Conservation (phyloP, 2,797 vertebrate species). For the Miopithecus talapoin region DNA sequence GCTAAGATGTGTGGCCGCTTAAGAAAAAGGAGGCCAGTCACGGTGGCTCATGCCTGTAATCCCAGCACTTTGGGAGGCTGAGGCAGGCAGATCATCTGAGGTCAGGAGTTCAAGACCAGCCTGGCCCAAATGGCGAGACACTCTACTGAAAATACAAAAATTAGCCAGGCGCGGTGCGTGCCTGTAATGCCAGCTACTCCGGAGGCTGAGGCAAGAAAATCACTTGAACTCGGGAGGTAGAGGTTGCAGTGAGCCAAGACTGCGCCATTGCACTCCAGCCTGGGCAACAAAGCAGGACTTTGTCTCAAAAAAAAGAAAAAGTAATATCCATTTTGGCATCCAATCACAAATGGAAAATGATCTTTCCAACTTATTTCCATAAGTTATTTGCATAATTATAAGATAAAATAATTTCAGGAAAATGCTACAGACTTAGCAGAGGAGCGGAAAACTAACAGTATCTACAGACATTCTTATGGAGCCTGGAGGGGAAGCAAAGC, state of each 20-base stretch:
- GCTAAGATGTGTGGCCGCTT: background rate
- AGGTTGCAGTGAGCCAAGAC: no score
- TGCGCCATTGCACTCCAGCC: background rate
- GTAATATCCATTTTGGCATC: background rate
- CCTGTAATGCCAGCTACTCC: no score
- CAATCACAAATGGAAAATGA: background rate
- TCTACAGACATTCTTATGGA: background rate
- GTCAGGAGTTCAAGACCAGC: no score
- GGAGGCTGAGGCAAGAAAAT: no score
- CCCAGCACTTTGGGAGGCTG: no score
- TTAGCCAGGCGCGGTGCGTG: no score
- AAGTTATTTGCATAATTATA: background rate
- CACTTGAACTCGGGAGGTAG: no score
- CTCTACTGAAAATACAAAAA: no score
- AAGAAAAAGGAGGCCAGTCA: background rate
- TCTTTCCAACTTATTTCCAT: background rate
- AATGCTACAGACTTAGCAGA: background rate
- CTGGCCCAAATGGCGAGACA: no score
- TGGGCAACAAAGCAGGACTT: background rate
- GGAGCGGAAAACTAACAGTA: background rate
- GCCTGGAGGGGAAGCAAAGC: background rate
- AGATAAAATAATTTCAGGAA: background rate
- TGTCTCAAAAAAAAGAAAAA: background rate
- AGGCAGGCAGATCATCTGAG: no score
- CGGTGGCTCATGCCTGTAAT: no score